These are phyloP conservation scores for Gasterosteus aculeatus DNA, from an alignment of 2,113 vertebrate species.

Conservation along the genomic window DNA sequence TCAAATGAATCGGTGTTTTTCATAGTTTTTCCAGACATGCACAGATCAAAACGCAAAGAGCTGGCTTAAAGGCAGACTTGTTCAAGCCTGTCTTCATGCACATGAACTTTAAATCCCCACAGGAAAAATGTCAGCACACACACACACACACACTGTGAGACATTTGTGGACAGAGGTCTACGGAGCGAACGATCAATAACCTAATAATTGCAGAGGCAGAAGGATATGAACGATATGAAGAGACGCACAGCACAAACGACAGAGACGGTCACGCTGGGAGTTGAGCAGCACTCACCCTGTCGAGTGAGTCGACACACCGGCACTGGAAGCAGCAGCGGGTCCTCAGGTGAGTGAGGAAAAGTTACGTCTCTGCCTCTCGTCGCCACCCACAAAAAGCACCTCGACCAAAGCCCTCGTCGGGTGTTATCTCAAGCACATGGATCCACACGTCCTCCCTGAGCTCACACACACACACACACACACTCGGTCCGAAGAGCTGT, in stretches of 20 bases:
- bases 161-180: background rate
- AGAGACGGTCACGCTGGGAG: slow-evolving; percentile 16
- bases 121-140: slow-evolving; percentile 21
- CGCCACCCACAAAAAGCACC: background rate
- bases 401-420: background rate
- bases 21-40: background rate
- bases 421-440: slow-evolving; percentile 40
- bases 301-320: slow-evolving; percentile 52
- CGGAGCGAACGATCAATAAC: slow-evolving; percentile 42
- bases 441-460: background rate
- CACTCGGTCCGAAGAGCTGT: background rate
- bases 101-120: slow-evolving; percentile 34
- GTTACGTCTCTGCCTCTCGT: slow-evolving; percentile 23
- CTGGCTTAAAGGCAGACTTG: slow-evolving; percentile 23
- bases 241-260: slow-evolving; percentile 16
- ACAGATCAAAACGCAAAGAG: background rate
- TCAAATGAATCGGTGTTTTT: background rate
- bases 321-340: slow-evolving; percentile 26
- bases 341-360: slow-evolving; percentile 33
- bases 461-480: background rate
- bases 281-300: slow-evolving; percentile 74
- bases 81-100: slow-evolving; percentile 41
- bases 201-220: background rate
- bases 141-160: slow-evolving; percentile 7
- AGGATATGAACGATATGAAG: slow-evolving; percentile 5